Base-by-base conservation (phyloP, 2,113 vertebrate species). In the Crocuta crocuta region DNA sequence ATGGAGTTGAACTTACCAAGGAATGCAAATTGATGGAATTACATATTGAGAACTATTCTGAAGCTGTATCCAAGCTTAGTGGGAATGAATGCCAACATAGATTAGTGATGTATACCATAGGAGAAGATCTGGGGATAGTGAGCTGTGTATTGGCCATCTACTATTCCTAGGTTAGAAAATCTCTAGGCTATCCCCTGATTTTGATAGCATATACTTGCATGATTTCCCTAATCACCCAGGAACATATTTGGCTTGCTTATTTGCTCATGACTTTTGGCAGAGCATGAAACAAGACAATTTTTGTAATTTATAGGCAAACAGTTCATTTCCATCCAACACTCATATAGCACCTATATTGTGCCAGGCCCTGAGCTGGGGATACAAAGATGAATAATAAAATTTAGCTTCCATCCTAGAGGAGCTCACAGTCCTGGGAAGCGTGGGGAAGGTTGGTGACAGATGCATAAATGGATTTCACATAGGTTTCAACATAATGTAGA, bases 41-140 rank as follows among this genome's bases (percentile, higher is more conserved):
- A n/a, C 11, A 73, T 79, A 24, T 21, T 55, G 74, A 70, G 28
- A 74, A 82, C 7, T 15, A 50, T 94, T 81, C 65, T 63, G 8
- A 96, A 82, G 39, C 16, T 79, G 6, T 53, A n/a, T 55, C 58
- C 39, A 89, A 86, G 63, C 15, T 89, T 58, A 21, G 33, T 78
- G 66, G 24, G 58, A 50, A 96, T 93, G 82, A 71, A 85, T 26
- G 24, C 53, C 3, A 3, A 58, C 28, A 68, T 79, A 83, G 90
- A 83, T 97, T 58, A 82, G 66, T 74, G 48, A 94, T 74, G 79
- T 87, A 92, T 97, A 68, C 48, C n/a, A 28, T 26, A 48, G 86
- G 63, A 66, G 33, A 45, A 91, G 26, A 84, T 76, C n/a, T 48
- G 7, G 16, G 10, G 94, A 50, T 17, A 33, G 39, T 19, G 45